Evolutionary conservation across 1,140 invertebrate genomes (phyloP), one percentile per base, ranked within the genome.

Genomic region (Drosophila pseudoananassae): DNA sequence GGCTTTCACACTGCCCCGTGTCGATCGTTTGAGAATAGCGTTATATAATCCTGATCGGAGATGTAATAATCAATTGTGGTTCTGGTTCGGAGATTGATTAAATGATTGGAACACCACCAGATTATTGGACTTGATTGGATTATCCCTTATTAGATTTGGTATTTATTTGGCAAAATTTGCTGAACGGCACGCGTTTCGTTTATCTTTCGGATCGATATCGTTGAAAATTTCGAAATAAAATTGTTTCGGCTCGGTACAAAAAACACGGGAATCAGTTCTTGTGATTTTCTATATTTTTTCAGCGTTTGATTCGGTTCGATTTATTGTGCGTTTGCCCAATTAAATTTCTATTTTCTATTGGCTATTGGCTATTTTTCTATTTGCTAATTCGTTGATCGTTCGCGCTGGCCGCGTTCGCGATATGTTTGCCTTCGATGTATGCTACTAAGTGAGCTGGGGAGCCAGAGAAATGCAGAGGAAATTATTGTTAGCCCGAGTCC

Each of bases 401-500:
- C 78, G 83, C 83, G 83, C 80, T 87, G 74, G 74, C 77, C 75
- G 77, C 77, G 50, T 52, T 52, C 50, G 82, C 82, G 82, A 82
- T 87, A 88, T 87, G 74, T 82, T 87, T 85, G 81, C 83, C 78
- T 87, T 87, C 82, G 82, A 88, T 82, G 82, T 87, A 87, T 87
- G 83, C 82, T 87, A 87, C 82, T 87, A 87, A 87, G 83, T 87
- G 82, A 78, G 47, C 50, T 31, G 49, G 25, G 36, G 49, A 75
- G 61, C 72, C 56, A 72, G 60, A 54, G 56, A 60, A 52, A 65
- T 57, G 70, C 75, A 58, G 52, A 68, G 69, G 53, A 78, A 83
- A 83, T 76, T 65, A 76, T 68, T 83, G 63, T 76, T 69, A 46
- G 63, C 65, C 73, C 20, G 20, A 61, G 63, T 4, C n/a, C 38